These are phyloP conservation scores for Hylaeus volcanicus DNA, from an alignment of 1,140 invertebrate species.

Conservation along the genomic window DNA sequence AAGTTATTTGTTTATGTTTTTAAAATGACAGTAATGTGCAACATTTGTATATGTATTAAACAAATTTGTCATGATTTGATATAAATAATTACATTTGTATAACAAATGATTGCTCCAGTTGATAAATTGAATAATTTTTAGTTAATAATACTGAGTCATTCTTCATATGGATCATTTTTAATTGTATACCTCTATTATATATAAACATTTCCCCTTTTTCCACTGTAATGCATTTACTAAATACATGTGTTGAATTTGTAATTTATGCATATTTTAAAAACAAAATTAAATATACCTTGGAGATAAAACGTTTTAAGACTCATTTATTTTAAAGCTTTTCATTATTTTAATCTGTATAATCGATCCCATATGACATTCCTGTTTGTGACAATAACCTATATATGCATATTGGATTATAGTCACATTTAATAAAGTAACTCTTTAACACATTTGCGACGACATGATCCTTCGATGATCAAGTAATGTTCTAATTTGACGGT, in stretches of 20 bases:
- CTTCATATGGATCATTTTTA: background rate
- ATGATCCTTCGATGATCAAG: too few species aligned
- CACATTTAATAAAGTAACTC: too few species aligned
- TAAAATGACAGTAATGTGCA: background rate
- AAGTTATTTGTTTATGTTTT: background rate
- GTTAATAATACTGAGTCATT: background rate
- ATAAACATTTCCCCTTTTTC: slow-evolving; percentile 1
- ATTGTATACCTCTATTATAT: background rate
- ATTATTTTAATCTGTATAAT: background rate
- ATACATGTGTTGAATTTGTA: slow-evolving; percentile 9
- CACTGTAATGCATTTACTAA: slow-evolving; percentile 28
- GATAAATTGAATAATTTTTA: background rate
- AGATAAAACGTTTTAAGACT: background rate
- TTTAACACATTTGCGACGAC: too few species aligned
- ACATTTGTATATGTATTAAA: background rate
- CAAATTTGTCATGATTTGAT: slow-evolving; percentile 22
- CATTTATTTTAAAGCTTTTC: slow-evolving; percentile 4
- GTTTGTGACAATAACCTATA: background rate
- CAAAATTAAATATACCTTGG: slow-evolving; percentile 18
- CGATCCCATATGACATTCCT: background rate
- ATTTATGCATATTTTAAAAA: slow-evolving; percentile 15
- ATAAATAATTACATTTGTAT: slow-evolving; percentile 1
- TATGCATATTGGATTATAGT: too few species aligned
- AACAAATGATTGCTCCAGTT: background rate
- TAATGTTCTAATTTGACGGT: too few species aligned